Conservation (phyloP, 2,888 invertebrate species). For the Odontocerum albicorne region DNA sequence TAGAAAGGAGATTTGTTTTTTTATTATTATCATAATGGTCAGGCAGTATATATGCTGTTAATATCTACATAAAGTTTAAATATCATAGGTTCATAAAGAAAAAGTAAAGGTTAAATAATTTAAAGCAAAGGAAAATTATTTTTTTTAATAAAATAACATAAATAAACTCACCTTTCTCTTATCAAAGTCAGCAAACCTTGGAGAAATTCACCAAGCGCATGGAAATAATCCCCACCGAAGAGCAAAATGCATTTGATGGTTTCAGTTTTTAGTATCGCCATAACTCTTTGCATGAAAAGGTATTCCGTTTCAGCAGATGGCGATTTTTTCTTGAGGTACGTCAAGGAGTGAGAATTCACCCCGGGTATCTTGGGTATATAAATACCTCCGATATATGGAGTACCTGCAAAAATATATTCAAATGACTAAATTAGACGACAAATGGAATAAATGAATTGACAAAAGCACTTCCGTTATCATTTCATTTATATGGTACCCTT, state of each 20-base stretch:
- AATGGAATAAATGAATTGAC: too few species aligned
- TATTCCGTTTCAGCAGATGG: not conserved
- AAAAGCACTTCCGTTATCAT: too few species aligned
- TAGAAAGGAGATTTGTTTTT: too few species aligned
- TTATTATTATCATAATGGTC: not conserved
- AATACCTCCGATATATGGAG: conserved; percentile 48
- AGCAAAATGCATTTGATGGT: conserved; percentile 20
- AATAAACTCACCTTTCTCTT: conserved; percentile 5
- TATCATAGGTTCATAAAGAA: conserved; percentile 32
- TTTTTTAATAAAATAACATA: not conserved
- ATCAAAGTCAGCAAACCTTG: not conserved
- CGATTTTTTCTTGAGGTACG: conserved; percentile 37
- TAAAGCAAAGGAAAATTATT: not conserved
- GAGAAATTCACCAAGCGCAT: not conserved
- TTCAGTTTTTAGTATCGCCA: conserved; percentile 16
- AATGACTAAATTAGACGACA: too few species aligned
- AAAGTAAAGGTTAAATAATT: not conserved
- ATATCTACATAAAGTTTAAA: too few species aligned
- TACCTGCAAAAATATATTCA: too few species aligned
- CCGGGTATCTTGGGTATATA: conserved; percentile 49
- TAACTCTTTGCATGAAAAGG: not conserved
- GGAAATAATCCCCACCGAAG: not conserved
- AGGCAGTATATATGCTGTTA: too few species aligned
- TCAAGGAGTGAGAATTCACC: conserved; percentile 48
- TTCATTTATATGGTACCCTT: too few species aligned